These are phyloP conservation scores for Lepus oiostolus DNA, from an alignment of 2,797 vertebrate genomes.

Conservation along the genomic window DNA sequence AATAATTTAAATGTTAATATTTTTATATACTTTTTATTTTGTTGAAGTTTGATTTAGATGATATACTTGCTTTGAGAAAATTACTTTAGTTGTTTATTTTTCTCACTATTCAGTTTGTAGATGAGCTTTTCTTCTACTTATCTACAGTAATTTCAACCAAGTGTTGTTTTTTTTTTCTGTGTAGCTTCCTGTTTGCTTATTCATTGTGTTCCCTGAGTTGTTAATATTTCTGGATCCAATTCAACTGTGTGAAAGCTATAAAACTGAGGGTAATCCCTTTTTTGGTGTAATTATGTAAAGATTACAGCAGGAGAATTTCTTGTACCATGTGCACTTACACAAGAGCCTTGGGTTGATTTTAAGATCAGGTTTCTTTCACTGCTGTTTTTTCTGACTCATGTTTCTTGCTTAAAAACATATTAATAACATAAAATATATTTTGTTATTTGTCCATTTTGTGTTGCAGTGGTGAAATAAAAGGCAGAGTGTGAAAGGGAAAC, in stretches of 20 bases:
- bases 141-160: conserved; percentile 72
- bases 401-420: conserved; percentile 13
- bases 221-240: conserved; percentile 36
- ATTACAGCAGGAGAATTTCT: conserved; percentile 41
- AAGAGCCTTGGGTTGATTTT: neutral
- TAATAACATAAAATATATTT: neutral
- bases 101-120: neutral
- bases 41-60: conserved; percentile 70
- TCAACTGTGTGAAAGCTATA: conserved; percentile 44
- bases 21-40: conserved; percentile 60
- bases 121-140: conserved; percentile 56
- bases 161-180: conserved; percentile 26
- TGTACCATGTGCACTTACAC: neutral
- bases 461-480: neutral
- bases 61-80: conserved; percentile 5
- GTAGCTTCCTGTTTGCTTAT: conserved; percentile 15
- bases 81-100: neutral
- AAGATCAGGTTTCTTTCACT: conserved; percentile 49
- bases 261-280: conserved; percentile 41
- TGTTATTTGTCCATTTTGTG: conserved; percentile 14
- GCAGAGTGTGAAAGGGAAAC: neutral
- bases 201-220: conserved; percentile 8
- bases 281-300: conserved; percentile 34
- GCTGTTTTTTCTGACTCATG: conserved; percentile 4
- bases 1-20: conserved; percentile 64